These are phyloP conservation scores for Rapana venosa DNA, from an alignment of 2,888 invertebrate genomes.

Conservation along the genomic window DNA sequence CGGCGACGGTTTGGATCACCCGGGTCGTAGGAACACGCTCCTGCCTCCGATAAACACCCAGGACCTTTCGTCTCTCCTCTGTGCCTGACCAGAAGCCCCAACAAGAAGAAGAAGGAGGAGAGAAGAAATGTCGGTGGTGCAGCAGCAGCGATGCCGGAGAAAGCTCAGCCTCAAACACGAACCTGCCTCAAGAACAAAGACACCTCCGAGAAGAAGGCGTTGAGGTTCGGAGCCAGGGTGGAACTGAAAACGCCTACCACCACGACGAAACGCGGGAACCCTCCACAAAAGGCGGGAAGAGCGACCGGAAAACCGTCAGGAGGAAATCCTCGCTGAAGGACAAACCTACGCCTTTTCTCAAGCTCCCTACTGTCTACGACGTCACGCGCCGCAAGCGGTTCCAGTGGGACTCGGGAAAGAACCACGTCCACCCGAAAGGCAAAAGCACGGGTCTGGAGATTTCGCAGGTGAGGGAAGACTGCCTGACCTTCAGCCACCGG, in stretches of 20 bases:
- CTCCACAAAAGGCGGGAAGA: background rate
- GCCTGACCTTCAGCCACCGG: slow-evolving; percentile 40
- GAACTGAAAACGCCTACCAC: slow-evolving; percentile 23
- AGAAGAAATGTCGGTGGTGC: background rate
- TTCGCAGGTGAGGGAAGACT: slow-evolving; percentile 33
- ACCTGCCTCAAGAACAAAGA: background rate
- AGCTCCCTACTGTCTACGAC: slow-evolving; percentile 24
- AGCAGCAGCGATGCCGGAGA: background rate
- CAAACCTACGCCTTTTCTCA: slow-evolving; percentile 13
- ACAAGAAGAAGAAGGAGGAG: background rate
- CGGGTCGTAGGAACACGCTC: background rate
- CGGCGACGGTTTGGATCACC: background rate
- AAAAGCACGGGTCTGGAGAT: slow-evolving; percentile 44
- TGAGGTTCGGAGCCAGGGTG: slow-evolving; percentile 22
- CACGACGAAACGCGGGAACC: background rate
- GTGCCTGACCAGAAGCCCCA: background rate
- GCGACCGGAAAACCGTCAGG: background rate
- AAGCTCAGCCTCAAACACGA: too few species aligned
- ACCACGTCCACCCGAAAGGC: slow-evolving; percentile 31
- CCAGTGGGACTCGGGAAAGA: slow-evolving; percentile 61
- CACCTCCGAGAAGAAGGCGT: background rate
- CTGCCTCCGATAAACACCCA: background rate
- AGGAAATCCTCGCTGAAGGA: slow-evolving; percentile 12
- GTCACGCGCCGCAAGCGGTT: slow-evolving; percentile 46
- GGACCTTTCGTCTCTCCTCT: background rate